Evolutionary conservation across 2,113 vertebrate genomes (phyloP), one percentile per base, ranked within the genome.

Genomic region (Romanogobio albipinnatus): DNA sequence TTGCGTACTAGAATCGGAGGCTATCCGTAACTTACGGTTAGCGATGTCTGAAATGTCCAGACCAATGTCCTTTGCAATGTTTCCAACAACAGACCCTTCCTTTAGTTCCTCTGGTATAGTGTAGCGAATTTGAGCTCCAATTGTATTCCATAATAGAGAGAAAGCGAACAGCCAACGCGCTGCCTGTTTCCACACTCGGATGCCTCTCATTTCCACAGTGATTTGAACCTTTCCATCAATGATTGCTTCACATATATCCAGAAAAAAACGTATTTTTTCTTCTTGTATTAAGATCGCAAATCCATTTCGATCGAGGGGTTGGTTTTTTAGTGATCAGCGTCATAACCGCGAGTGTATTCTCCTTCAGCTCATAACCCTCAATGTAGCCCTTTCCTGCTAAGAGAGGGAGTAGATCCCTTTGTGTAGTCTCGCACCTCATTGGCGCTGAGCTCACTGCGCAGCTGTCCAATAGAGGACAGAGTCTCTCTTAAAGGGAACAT

Each of bases 11-110:
- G 91, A 85, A 66, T 94, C 94, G 17, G 94, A 92, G 33, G 94
- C 91, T 86, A 95, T 90, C 79, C 92, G 91, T 86, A 95, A 83
- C 76, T 93, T 93, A 59, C 94, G 94, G 22, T 91, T 15, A 0
- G 90, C 87, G 64, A 96, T 66, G 61, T 93, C 93, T 77, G 86
- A 77, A 84, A 88, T 83, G 5, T 93, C 92, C 76, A 95, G 86
- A 19, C 90, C 92, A 1, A 95, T 82, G 81, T 95, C 95, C 83
- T 93, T 93, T 76, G 93, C 94, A 49, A 96, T 75, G 87, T 95
- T 94, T 58, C 95, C 94, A 58, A 96, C 93, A 4, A 92, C 81
- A 49, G 90, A 93, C 13, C 94, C 94, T 62, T 92, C 90, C 8
- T 93, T 90, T 53, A 92, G 87, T 78, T 94, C 93, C 89, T 95